Conservation (phyloP, 1,140 invertebrate genomes). For the Battus philenor region DNA sequence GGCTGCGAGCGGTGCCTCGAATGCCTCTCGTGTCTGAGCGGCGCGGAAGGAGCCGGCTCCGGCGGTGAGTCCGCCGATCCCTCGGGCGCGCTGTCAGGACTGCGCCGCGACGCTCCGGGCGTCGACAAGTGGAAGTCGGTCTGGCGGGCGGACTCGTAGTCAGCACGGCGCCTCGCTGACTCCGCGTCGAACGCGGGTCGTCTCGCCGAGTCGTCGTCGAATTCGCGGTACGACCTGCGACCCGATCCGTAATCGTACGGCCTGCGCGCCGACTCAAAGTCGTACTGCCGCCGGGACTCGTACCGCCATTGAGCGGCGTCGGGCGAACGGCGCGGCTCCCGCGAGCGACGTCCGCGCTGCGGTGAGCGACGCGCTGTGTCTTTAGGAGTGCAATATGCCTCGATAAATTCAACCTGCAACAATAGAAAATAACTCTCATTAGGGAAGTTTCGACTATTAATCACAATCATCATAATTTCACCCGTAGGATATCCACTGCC, state of each 20-base stretch:
- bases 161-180: slow-evolving; percentile 58
- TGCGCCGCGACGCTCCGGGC: slow-evolving; percentile 55
- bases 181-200: slow-evolving; percentile 63
- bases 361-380: slow-evolving; percentile 72
- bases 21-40: slow-evolving; percentile 49
- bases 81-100: slow-evolving; percentile 64
- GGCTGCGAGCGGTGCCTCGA: slow-evolving; percentile 53
- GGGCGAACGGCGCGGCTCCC: slow-evolving; percentile 57
- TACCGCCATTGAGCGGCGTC: slow-evolving; percentile 61
- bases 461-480: too few species aligned
- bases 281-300: slow-evolving; percentile 57
- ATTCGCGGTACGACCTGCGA: slow-evolving; percentile 45
- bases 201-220: slow-evolving; percentile 57
- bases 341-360: slow-evolving; percentile 56
- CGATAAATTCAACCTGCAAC: slow-evolving; percentile 78
- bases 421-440: slow-evolving; percentile 21
- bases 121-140: slow-evolving; percentile 66
- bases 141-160: slow-evolving; percentile 65
- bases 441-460: too few species aligned
- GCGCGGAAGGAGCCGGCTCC: slow-evolving; percentile 63
- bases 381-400: slow-evolving; percentile 77
- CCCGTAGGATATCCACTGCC: too few species aligned
- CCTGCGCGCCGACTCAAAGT: slow-evolving; percentile 48
- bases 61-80: slow-evolving; percentile 60
- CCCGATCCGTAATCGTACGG: slow-evolving; percentile 57